Evolutionary conservation across 1,140 invertebrate species (phyloP).

Genomic region (Papilio polyxenes): DNA sequence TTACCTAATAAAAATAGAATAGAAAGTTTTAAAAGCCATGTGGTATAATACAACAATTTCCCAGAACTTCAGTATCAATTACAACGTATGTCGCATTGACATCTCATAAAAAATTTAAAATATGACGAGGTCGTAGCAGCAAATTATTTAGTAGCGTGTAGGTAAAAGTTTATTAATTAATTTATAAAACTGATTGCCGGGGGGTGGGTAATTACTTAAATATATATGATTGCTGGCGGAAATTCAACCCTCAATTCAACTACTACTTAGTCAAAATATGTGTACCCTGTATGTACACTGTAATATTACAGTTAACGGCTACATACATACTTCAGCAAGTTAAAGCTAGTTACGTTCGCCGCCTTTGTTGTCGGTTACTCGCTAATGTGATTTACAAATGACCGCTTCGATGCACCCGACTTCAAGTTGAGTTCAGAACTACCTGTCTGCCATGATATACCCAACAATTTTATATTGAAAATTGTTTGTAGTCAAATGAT

Average conservation of each 20-base stretch:
- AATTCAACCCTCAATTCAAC: neutral
- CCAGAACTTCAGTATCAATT: neutral
- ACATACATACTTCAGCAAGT: neutral
- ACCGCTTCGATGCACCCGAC: neutral
- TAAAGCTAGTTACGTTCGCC: neutral
- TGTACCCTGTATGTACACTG: neutral
- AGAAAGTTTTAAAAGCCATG: neutral
- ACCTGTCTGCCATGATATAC: neutral
- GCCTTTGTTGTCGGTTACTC: conserved; percentile 3
- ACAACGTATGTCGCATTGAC: neutral
- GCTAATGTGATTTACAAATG: conserved; percentile 14
- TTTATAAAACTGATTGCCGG: too few species aligned
- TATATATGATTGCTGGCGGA: neutral
- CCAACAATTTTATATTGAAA: neutral
- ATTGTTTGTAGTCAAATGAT: neutral
- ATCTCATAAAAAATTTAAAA: neutral
- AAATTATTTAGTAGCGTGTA: neutral
- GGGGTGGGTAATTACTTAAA: neutral
- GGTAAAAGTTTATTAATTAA: too few species aligned
- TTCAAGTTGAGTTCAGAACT: neutral
- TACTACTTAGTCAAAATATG: neutral
- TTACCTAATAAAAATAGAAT: neutral
- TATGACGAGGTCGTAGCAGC: neutral
- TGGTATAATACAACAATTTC: neutral
- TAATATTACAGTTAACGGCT: neutral